A percentile compares a stretch with the other conserved stretches of the same genome.
Conservation (phyloP, 2,797 vertebrate genomes). For the Chloroceryle amazona region DNA sequence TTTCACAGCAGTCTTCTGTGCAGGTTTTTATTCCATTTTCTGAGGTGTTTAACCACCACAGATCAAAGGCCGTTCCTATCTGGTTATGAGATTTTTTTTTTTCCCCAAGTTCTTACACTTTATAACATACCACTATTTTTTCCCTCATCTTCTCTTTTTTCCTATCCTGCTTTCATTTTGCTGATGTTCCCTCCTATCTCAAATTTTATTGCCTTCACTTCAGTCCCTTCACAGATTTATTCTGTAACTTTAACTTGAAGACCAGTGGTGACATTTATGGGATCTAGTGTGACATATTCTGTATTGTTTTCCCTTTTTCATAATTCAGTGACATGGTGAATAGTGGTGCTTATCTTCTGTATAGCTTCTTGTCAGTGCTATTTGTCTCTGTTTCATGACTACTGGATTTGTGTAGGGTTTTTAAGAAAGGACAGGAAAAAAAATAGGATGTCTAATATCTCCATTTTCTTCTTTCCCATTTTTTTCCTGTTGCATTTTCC, state of each 20-base stretch:
- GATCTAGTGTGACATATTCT: neutral
- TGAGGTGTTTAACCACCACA: neutral
- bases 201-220: neutral
- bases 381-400: neutral
- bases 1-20: neutral
- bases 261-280: neutral
- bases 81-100: neutral
- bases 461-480: neutral
- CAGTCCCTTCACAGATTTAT: neutral
- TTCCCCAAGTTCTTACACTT: neutral
- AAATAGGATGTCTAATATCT: neutral
- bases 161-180: neutral
- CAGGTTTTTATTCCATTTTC: accelerated
- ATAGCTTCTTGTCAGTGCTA: neutral
- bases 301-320: neutral
- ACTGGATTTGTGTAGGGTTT: neutral
- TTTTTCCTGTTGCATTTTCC: neutral
- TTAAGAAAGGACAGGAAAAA: neutral
- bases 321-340: neutral
- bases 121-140: neutral
- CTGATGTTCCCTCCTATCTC: neutral
- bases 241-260: neutral
- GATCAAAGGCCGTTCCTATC: neutral
- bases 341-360: neutral
- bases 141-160: neutral